Evolutionary conservation across 2,888 invertebrate genomes (phyloP), one percentile per base, ranked within the genome.

Genomic region (Drosophila melanosoma): DNA sequence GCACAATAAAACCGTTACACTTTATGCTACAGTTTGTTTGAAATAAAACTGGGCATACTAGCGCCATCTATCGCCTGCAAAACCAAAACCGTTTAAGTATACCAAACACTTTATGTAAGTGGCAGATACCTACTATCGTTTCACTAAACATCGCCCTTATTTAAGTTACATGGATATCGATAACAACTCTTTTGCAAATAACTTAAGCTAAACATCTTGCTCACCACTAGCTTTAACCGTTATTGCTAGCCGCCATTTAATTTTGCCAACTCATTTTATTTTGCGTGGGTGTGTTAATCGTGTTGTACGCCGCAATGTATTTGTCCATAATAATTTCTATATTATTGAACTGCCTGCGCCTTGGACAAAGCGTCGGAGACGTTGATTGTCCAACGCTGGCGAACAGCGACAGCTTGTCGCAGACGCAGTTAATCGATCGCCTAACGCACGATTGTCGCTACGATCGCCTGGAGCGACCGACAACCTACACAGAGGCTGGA

Each of bases 401-500:
- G 15, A 91, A 90, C 45, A 94, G 94, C 11, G 95, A 95, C 89
- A 93, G 91, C 53, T 93, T 95, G 87, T 96, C 96, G 0, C 96
- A 96, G 90, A 96, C 96, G 1, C 96, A 96, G 91, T 94, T 97
- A 81, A 92, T 96, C 54, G 94, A 95, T 51, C 94, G 95, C 68
- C 92, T 97, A 58, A 96, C 97, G 0, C 94, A 96, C 89, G 95
- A 95, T 74, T 97, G 97, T 91, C 95, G 96, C 52, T 97, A 97
- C 90, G 97, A 97, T 92, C 95, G 95, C 49, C 94, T 96, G 88
- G 94, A 95, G 66, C 94, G 96, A 77, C 97, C 97, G 2, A 86
- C 91, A 1, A 90, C 91, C 15, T 91, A 87, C 64, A 88, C 82
- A 6, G 91, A 88, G 53, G 81, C 88, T 32, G 94, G 95, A 3